Percentiles rank a stretch among this genome's conserved stretches.
These are phyloP conservation scores for Tokudaia tokunoshimensis DNA, from an alignment of 2,797 vertebrate genomes.

Conservation along the genomic window DNA sequence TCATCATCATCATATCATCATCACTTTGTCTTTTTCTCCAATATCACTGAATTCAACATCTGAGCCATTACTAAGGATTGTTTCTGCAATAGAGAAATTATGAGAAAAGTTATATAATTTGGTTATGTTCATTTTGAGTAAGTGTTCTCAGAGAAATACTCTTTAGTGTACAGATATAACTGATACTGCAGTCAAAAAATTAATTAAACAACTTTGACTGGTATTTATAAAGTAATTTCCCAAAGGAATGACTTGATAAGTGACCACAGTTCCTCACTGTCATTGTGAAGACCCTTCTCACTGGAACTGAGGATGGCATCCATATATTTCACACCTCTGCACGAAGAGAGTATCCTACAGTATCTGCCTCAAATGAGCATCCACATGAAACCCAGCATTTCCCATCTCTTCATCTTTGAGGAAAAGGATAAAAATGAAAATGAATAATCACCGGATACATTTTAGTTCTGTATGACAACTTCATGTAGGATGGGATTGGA, in stretches of 20 bases:
- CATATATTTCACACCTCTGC: background rate
- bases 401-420: background rate
- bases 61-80: background rate
- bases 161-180: background rate
- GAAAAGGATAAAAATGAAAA: background rate
- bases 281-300: background rate
- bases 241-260: background rate
- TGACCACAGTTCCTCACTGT: background rate
- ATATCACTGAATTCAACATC: background rate
- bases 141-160: background rate
- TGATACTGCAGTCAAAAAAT: constrained; percentile 1
- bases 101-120: background rate
- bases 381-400: background rate
- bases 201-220: background rate
- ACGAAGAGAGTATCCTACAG: background rate
- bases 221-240: background rate
- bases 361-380: constrained; percentile 36
- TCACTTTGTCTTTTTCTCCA: background rate
- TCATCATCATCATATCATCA: too few relatives aligned
- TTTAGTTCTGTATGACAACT: constrained; percentile 50
- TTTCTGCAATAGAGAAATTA: background rate
- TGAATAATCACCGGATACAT: constrained; percentile 33
- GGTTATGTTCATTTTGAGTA: background rate
- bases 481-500: constrained; percentile 14
- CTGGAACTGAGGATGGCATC: background rate